Base-by-base conservation (phyloP, 2,888 invertebrate species). In the Cylindroiulus punctatus region DNA sequence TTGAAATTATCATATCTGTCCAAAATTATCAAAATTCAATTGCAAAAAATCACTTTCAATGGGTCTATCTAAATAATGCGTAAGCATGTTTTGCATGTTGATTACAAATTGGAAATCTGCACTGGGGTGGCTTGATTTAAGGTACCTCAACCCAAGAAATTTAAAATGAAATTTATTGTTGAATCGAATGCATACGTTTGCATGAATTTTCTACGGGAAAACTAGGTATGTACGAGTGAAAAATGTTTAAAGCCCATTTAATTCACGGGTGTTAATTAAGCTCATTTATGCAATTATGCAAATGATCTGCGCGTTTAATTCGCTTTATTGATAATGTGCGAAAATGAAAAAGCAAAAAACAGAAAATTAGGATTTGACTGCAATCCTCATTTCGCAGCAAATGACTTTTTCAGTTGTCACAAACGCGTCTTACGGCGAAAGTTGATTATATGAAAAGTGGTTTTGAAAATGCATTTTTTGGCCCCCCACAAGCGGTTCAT, bases 391-490 rank as follows among this genome's bases (percentile, higher is more conserved):
- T 65, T 65, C 26, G 8, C 12, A 44, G 12, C 14, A 44, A 40
- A 44, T 8, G 8, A 22, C 1, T 65, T 26, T 65, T 65, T 26
- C 65, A 26, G 19, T 65, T 65, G 65, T 65, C 65, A 65, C 65
- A 65, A 65, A 65, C 22, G 26, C 65, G 26, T 65, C 65, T n/a
- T 26, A 65, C 26, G 19, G 19, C 19, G 65, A 65, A 65, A 65
- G 65, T 65, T 65, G 65, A 65, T 65, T 65, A 65, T 65, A 65
- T 65, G 65, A 65, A 65, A 65, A 65, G 65, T 65, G 65, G 65
- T 65, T 65, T 65, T 65, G 65, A 65, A 65, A 65, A 65, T 26
- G 65, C 26, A 65, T 65, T 65, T 65, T 65, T 65, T 65, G 8
- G 8, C 65, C 65, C 26, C 65, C 65, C 57, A 40, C 5, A 4